phyloP scores from a whole-genome alignment of 2,888 invertebrate genomes.

The Podabrus alpinus region DNA sequence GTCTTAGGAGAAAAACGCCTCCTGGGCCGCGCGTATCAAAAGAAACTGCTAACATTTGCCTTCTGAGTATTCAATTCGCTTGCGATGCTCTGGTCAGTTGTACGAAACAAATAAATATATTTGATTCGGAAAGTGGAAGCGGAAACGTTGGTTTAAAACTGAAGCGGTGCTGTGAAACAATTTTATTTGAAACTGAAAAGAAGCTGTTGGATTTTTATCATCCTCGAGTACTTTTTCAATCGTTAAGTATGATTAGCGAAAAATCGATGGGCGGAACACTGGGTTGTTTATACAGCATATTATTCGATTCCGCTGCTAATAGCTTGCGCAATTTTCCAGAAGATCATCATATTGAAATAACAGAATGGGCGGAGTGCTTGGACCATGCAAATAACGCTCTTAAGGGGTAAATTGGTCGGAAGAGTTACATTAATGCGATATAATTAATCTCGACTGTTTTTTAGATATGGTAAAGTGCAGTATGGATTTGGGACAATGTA shows the following conservation, averaged over 20 bases:
- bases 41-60: slow-evolving; percentile 43
- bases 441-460: background rate
- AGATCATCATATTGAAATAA: slow-evolving; percentile 35
- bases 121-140: slow-evolving; percentile 74
- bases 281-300: slow-evolving; percentile 78
- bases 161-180: slow-evolving; percentile 44
- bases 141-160: slow-evolving; percentile 71
- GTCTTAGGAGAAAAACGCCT: background rate
- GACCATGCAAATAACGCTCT: slow-evolving; percentile 59
- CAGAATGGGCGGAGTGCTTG: slow-evolving; percentile 58
- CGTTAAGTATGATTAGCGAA: slow-evolving; percentile 65
- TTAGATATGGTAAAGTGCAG: slow-evolving; percentile 65
- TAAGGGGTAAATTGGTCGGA: slow-evolving; percentile 41
- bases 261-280: slow-evolving; percentile 77
- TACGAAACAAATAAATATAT: slow-evolving; percentile 64
- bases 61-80: slow-evolving; percentile 51
- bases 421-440: background rate
- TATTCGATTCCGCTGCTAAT: slow-evolving; percentile 69
- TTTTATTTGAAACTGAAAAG: slow-evolving; percentile 41
- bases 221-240: slow-evolving; percentile 48
- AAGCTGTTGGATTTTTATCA: slow-evolving; percentile 41
- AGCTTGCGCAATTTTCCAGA: slow-evolving; percentile 53
- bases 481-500: slow-evolving; percentile 71
- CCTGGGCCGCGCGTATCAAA: slow-evolving; percentile 48
- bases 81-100: slow-evolving; percentile 63